Percentiles rank a stretch among this genome's conserved stretches.
These are phyloP conservation scores for Coremacera marginata DNA, from an alignment of 2,888 invertebrate genomes.

Conservation along the genomic window DNA sequence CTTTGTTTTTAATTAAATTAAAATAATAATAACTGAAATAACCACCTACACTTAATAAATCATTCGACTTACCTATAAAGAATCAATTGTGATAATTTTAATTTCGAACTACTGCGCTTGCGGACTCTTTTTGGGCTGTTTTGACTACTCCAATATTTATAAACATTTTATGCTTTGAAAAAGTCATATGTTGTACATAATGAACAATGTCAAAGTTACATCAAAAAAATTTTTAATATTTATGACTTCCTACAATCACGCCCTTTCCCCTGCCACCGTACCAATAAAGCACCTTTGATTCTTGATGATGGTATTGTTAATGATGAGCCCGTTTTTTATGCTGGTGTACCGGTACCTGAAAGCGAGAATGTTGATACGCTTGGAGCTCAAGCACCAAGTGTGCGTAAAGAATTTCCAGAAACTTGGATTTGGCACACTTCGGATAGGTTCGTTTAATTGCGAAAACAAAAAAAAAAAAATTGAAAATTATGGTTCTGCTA, in stretches of 20 bases:
- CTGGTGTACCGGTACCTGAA: not conserved
- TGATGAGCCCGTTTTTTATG: conserved; percentile 37
- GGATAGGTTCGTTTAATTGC: conserved; percentile 47
- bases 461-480: not conserved
- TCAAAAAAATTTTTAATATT: too few species aligned
- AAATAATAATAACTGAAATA: too few species aligned
- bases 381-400: conserved; percentile 40
- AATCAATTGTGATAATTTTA: not conserved
- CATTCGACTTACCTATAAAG: too few species aligned
- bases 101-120: conserved; percentile 1
- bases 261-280: not conserved
- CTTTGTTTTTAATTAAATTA: too few species aligned
- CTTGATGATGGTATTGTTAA: conserved; percentile 39
- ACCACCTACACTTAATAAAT: too few species aligned
- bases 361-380: conserved; percentile 64
- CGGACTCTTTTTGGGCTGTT: too few species aligned
- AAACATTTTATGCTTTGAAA: too few species aligned
- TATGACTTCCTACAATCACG: too few species aligned
- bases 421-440: conserved; percentile 75
- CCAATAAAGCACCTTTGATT: not conserved
- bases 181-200: too few species aligned
- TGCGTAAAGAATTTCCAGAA: conserved; percentile 76
- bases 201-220: too few species aligned
- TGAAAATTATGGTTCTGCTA: not conserved
- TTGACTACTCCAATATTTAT: too few species aligned